These are phyloP conservation scores for Pocillopora verrucosa DNA, from an alignment of 64 coral and sea anemone genomes.

Conservation along the genomic window DNA sequence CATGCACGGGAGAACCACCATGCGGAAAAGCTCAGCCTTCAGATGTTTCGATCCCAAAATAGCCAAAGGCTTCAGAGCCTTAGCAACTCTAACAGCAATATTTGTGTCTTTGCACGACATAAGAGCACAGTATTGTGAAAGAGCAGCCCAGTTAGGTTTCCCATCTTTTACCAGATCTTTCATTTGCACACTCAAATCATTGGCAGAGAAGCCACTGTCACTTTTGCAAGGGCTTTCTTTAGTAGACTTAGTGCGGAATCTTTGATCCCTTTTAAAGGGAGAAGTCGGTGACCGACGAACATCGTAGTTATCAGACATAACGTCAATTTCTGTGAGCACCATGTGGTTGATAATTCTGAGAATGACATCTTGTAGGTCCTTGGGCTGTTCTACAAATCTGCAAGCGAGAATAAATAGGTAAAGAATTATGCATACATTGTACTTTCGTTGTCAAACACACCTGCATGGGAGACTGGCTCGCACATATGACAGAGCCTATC, in stretches of 20 bases:
- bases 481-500: too few species aligned
- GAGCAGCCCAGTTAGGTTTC: constrained; percentile 30
- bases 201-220: constrained; percentile 69
- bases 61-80: constrained; percentile 50
- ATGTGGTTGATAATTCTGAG: constrained; percentile 68
- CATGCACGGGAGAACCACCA: constrained; percentile 68
- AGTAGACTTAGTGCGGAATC: constrained; percentile 32
- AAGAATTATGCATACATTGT: not conserved
- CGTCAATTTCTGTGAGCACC: constrained; percentile 65
- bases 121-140: constrained; percentile 58
- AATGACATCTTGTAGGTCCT: constrained; percentile 55
- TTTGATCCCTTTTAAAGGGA: constrained; percentile 34
- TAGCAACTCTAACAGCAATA: constrained; percentile 39
- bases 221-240: constrained; percentile 63
- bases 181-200: constrained; percentile 32
- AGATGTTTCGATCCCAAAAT: constrained; percentile 26
- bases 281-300: not conserved
- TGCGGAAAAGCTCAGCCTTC: constrained; percentile 49
- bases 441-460: not conserved
- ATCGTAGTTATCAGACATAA: constrained; percentile 13
- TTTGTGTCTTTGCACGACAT: constrained; percentile 9
- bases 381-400: constrained; percentile 72
- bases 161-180: not conserved
- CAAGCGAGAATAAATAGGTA: not conserved
- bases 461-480: too few species aligned